phyloP scores from a whole-genome alignment of 2,113 vertebrate genomes.

The Sterna hirundo region DNA sequence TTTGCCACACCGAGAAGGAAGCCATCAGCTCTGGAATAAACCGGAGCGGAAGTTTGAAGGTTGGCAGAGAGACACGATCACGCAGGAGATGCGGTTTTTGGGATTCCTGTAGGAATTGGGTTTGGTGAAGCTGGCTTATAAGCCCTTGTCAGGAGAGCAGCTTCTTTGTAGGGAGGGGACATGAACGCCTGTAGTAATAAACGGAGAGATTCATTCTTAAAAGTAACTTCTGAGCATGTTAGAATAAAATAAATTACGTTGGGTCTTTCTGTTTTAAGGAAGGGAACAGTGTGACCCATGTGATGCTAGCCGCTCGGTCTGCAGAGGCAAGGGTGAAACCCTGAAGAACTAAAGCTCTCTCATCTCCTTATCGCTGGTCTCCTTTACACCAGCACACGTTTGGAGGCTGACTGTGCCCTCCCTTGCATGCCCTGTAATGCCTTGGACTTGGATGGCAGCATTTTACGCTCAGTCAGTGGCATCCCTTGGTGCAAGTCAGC shows the following conservation, averaged over 20 bases:
- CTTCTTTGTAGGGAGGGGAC: not conserved
- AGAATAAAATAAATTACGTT: not conserved
- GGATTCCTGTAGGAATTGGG: not conserved
- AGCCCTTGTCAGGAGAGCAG: not conserved
- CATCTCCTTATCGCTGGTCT: not conserved
- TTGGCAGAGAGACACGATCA: not conserved
- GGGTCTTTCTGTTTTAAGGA: not conserved
- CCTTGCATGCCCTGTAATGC: not conserved
- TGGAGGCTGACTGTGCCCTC: not conserved
- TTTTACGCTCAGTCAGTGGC: not conserved
- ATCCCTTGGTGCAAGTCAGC: not conserved
- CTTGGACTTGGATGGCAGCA: not conserved
- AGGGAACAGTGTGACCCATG: rapidly evolving
- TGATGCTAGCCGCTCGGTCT: not conserved
- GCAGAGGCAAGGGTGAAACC: not conserved
- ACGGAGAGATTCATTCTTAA: not conserved
- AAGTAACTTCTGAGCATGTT: not conserved
- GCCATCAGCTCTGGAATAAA: not conserved
- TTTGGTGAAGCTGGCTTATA: not conserved
- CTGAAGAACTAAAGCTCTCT: not conserved
- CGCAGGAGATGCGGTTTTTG: not conserved
- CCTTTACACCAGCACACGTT: not conserved
- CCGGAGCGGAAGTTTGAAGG: not conserved
- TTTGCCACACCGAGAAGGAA: not conserved
- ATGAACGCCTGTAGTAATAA: not conserved